A percentile compares a stretch with the other conserved stretches of the same genome.
Evolutionary conservation across 2,113 vertebrate genomes (phyloP).

Genomic region (Sphyrna mokarran): DNA sequence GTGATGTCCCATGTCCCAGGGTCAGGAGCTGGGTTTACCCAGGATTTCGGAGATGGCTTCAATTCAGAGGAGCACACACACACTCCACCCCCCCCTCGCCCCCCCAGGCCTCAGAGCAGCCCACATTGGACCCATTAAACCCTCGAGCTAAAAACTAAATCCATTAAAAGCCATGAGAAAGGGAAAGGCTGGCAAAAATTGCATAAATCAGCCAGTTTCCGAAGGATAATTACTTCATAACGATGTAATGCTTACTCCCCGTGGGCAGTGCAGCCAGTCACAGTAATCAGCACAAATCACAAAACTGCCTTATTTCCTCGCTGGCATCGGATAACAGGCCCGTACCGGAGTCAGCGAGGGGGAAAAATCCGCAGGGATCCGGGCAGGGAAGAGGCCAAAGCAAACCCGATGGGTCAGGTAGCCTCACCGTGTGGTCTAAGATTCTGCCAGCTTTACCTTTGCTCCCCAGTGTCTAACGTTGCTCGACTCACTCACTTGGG

Average conservation of each 20-base stretch:
- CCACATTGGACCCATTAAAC: too few relatives aligned
- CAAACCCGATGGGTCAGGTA: not conserved
- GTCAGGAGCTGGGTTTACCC: not conserved
- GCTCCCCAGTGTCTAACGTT: too few relatives aligned
- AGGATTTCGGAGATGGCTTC: not conserved
- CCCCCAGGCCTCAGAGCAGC: too few relatives aligned
- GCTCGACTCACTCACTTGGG: not conserved
- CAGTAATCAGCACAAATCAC: not conserved
- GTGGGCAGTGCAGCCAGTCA: too few relatives aligned
- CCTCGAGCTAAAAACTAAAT: not conserved
- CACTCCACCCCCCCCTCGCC: too few relatives aligned
- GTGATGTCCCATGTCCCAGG: not conserved
- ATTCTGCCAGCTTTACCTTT: not conserved
- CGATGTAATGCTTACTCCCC: not conserved
- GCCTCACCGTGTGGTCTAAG: not conserved
- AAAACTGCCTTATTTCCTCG: not conserved
- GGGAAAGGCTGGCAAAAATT: not conserved
- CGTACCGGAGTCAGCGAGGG: not conserved
- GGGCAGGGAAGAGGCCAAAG: too few relatives aligned
- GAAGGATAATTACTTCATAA: constrained; percentile 18
- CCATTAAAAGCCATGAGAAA: not conserved
- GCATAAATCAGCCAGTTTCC: constrained; percentile 10
- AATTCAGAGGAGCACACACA: not conserved
- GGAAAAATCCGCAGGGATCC: too few relatives aligned
- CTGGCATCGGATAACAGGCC: not conserved